Conservation (phyloP, 1,140 invertebrate species). For the Calephelis virginiensis region DNA sequence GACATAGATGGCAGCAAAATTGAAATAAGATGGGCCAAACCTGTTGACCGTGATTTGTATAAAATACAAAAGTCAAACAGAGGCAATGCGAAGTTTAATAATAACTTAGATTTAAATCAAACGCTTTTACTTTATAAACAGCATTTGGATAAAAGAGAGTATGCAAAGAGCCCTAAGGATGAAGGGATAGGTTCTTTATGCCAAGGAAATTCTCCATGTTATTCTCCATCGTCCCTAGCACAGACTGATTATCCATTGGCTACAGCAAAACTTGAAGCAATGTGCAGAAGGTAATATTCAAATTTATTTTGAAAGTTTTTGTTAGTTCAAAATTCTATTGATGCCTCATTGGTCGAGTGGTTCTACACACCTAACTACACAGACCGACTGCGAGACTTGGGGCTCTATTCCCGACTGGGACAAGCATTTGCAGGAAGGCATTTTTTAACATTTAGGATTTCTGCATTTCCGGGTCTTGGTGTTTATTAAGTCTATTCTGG, state of each 20-base stretch:
- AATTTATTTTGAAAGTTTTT: not conserved
- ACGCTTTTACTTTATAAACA: conserved; percentile 68
- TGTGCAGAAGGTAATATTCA: conserved; percentile 57
- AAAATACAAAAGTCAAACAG: conserved; percentile 57
- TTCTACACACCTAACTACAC: no score
- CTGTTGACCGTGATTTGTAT: conserved; percentile 63
- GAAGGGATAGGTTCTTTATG: conserved; percentile 58
- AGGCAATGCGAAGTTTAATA: conserved; percentile 73
- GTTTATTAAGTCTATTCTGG: no score
- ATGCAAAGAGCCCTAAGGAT: conserved; percentile 50
- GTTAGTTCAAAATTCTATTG: no score
- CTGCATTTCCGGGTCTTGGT: no score
- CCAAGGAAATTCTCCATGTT: conserved; percentile 48
- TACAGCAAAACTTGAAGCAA: conserved; percentile 59
- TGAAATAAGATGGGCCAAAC: conserved; percentile 67
- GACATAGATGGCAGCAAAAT: conserved; percentile 62
- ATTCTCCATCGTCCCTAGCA: conserved; percentile 42
- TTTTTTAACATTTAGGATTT: no score
- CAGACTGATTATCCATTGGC: conserved; percentile 46
- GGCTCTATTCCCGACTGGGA: no score
- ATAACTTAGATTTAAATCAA: conserved; percentile 54
- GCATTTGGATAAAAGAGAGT: conserved; percentile 60
- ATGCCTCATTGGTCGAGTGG: no score
- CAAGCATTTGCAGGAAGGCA: no score
- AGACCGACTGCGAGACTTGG: no score